Percentiles rank a stretch among this genome's conserved stretches.
Evolutionary conservation across 2,797 vertebrate genomes (phyloP).

Genomic region (Labeo calbasu): DNA sequence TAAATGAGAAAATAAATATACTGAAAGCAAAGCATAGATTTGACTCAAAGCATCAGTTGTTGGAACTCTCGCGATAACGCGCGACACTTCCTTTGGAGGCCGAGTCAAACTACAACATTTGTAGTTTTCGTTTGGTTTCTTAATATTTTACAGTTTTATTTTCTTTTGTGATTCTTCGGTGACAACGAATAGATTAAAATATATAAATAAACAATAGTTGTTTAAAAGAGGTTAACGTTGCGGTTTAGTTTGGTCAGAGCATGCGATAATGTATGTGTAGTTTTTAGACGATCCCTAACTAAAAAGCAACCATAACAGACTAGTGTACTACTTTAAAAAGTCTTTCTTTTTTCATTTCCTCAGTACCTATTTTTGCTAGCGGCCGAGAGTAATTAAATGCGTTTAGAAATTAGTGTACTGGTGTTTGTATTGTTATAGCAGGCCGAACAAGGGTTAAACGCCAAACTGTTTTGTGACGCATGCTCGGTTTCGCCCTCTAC

Average conservation of each 20-base stretch:
- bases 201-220: background rate
- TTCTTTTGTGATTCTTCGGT: background rate
- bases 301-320: no score
- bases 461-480: constrained; percentile 32
- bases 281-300: constrained; percentile 23
- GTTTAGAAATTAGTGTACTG: background rate
- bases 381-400: background rate
- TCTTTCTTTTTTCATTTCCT: background rate
- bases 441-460: background rate
- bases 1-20: background rate
- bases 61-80: constrained; percentile 13
- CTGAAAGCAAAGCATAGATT: background rate
- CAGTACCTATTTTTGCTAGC: no score
- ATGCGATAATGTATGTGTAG: no score
- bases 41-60: background rate
- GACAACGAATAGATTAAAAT: background rate
- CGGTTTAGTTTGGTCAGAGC: background rate
- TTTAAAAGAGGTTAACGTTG: background rate
- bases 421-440: background rate
- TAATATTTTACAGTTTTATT: background rate
- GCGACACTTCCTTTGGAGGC: background rate
- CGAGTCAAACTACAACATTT: background rate
- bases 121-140: background rate
- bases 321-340: background rate
- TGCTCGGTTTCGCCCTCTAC: constrained; percentile 45